A percentile compares a stretch with the other conserved stretches of the same genome.
These are phyloP conservation scores for Drosophila antonietae DNA, from an alignment of 2,888 invertebrate species.

Conservation along the genomic window DNA sequence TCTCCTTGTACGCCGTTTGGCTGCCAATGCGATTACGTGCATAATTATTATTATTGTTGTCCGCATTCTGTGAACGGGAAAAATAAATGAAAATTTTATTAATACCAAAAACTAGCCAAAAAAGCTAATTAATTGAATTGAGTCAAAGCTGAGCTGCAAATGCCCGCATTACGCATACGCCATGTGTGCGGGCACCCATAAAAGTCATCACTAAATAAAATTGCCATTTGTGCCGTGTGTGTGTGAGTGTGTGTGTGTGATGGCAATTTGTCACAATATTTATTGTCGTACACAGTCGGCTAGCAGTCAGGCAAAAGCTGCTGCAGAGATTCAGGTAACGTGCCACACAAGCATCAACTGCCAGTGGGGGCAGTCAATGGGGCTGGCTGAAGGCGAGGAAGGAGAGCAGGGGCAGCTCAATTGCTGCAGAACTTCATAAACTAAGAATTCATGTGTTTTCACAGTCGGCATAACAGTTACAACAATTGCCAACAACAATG, in stretches of 20 bases:
- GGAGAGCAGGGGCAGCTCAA: slow-evolving; percentile 20
- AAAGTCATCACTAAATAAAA: slow-evolving; percentile 70
- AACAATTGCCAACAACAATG: slow-evolving; percentile 39
- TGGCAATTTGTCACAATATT: slow-evolving; percentile 79
- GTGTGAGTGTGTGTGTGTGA: slow-evolving; percentile 18
- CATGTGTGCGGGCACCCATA: slow-evolving; percentile 53
- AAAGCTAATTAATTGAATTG: slow-evolving; percentile 51
- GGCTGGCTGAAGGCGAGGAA: neutral
- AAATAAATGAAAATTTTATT: slow-evolving; percentile 21
- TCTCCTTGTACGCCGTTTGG: slow-evolving; percentile 79
- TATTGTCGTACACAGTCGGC: slow-evolving; percentile 56
- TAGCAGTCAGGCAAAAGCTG: slow-evolving; percentile 39
- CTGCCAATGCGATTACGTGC: slow-evolving; percentile 81
- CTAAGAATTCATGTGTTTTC: slow-evolving; percentile 73
- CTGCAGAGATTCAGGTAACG: slow-evolving; percentile 71
- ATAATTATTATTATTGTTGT: slow-evolving; percentile 70
- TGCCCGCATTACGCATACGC: slow-evolving; percentile 65
- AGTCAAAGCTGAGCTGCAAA: slow-evolving; percentile 13
- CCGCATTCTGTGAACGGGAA: slow-evolving; percentile 63
- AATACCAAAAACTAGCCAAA: slow-evolving; percentile 20
- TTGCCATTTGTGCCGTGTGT: slow-evolving; percentile 54
- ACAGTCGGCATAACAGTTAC: slow-evolving; percentile 46
- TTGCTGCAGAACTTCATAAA: slow-evolving; percentile 73
- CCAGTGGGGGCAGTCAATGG: neutral
- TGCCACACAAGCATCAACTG: slow-evolving; percentile 64